phyloP scores from a whole-genome alignment of 1,140 invertebrate genomes.

The Drosophila lacertosa region DNA sequence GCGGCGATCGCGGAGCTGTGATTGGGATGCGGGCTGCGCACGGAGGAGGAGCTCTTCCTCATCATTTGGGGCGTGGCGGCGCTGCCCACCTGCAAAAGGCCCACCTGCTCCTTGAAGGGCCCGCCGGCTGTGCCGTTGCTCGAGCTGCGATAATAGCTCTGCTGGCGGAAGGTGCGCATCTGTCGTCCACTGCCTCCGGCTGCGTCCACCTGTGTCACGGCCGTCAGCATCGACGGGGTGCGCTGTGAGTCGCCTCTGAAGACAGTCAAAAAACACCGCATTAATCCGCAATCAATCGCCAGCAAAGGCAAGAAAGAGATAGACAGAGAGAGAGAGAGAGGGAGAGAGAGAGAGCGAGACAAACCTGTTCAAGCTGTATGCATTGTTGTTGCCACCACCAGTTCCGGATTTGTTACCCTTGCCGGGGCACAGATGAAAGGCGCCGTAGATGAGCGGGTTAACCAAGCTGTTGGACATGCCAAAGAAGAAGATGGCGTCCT shows the following conservation, averaged over 20 bases:
- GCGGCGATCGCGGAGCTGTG: slow-evolving; percentile 33
- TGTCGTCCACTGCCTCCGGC: slow-evolving; percentile 63
- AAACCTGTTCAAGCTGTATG: slow-evolving; percentile 78
- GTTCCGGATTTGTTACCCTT: slow-evolving; percentile 63
- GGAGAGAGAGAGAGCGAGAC: slow-evolving; percentile 10
- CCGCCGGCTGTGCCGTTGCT: slow-evolving; percentile 51
- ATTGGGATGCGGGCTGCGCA: slow-evolving; percentile 63
- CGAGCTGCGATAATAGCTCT: slow-evolving; percentile 76
- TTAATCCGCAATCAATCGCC: too few relatives aligned
- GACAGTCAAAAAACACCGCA: background rate
- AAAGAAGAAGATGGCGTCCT: slow-evolving; percentile 91
- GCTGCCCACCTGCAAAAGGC: slow-evolving; percentile 61
- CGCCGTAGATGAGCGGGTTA: slow-evolving; percentile 94
- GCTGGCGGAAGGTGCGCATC: slow-evolving; percentile 71
- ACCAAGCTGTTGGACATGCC: slow-evolving; percentile 94
- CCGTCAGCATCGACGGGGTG: slow-evolving; percentile 78
- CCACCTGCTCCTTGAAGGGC: slow-evolving; percentile 69
- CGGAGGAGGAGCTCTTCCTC: slow-evolving; percentile 63
- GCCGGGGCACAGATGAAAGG: slow-evolving; percentile 90
- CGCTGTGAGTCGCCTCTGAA: slow-evolving; percentile 78
- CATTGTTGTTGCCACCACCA: slow-evolving; percentile 70
- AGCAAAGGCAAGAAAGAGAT: slow-evolving; percentile 1
- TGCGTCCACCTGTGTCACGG: slow-evolving; percentile 78
- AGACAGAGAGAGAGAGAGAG: slow-evolving; percentile 4
- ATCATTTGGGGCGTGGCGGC: slow-evolving; percentile 59